These are phyloP conservation scores for Anodontia alba DNA, from an alignment of 2,888 invertebrate genomes.

Conservation along the genomic window DNA sequence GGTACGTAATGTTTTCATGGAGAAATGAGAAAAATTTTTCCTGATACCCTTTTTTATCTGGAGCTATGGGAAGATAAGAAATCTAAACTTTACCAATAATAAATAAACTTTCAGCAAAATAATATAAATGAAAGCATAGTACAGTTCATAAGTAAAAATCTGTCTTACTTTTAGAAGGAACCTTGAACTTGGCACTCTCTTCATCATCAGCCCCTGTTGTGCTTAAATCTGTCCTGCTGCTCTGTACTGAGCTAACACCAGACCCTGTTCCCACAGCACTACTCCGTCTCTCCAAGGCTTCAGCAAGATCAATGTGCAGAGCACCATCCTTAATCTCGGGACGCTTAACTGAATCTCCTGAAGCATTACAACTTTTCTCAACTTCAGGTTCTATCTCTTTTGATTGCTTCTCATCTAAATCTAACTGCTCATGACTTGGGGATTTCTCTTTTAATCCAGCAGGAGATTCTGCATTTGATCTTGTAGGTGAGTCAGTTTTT, in stretches of 20 bases:
- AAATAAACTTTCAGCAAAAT: no score
- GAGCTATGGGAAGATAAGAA: no score
- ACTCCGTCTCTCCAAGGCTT: conserved; percentile 57
- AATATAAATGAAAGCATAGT: no score
- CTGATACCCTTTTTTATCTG: no score
- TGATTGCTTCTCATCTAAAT: not conserved
- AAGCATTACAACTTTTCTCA: conserved; percentile 33
- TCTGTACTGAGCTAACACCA: conserved; percentile 62
- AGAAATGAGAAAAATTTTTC: no score
- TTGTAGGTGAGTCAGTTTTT: conserved; percentile 9
- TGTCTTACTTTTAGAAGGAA: not conserved
- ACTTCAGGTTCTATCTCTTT: not conserved
- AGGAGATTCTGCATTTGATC: not conserved
- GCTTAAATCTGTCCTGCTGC: conserved; percentile 75
- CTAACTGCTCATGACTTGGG: not conserved
- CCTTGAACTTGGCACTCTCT: conserved; percentile 8
- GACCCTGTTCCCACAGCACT: conserved; percentile 58
- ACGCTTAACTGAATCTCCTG: conserved; percentile 61
- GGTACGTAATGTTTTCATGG: no score
- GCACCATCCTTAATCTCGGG: conserved; percentile 45
- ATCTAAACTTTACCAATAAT: no score
- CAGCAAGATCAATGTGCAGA: conserved; percentile 58
- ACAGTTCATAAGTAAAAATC: no score
- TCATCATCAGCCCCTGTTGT: conserved; percentile 51
- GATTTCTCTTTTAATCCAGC: conserved; percentile 16